Conservation (phyloP, 37 sponge, comb jelly and placozoan genomes). For the Aphrocallistes beatrix region DNA sequence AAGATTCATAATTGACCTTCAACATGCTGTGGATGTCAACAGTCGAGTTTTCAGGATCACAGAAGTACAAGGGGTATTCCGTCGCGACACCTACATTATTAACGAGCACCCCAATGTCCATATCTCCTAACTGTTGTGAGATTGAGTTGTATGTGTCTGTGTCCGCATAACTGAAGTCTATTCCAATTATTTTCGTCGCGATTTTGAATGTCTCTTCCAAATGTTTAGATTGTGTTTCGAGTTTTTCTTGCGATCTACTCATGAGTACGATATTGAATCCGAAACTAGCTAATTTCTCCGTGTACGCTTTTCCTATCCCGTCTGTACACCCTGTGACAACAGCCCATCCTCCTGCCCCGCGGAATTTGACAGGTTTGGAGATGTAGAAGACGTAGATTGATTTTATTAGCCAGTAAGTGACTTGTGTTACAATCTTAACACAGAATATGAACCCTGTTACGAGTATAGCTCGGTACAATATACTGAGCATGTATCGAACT, state of each 20-base stretch:
- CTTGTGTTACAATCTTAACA: not conserved
- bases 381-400: not conserved
- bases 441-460: not conserved
- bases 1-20: not conserved
- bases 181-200: not conserved
- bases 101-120: not conserved
- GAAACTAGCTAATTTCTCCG: constrained; percentile 8
- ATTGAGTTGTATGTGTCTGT: not conserved
- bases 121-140: not conserved
- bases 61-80: not conserved
- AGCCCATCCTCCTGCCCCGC: not conserved
- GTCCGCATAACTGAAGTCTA: not conserved
- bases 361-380: not conserved
- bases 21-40: not conserved
- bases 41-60: not conserved
- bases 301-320: not conserved
- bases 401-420: not conserved
- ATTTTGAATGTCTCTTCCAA: not conserved
- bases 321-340: constrained; percentile 7
- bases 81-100: not conserved
- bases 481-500: not conserved
- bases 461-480: not conserved
- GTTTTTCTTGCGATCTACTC: constrained; percentile 11
- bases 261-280: not conserved
- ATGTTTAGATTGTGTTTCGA: not conserved